These are phyloP conservation scores for Bradynema listronoti DNA, from an alignment of 1,140 invertebrate genomes.

Conservation along the genomic window DNA sequence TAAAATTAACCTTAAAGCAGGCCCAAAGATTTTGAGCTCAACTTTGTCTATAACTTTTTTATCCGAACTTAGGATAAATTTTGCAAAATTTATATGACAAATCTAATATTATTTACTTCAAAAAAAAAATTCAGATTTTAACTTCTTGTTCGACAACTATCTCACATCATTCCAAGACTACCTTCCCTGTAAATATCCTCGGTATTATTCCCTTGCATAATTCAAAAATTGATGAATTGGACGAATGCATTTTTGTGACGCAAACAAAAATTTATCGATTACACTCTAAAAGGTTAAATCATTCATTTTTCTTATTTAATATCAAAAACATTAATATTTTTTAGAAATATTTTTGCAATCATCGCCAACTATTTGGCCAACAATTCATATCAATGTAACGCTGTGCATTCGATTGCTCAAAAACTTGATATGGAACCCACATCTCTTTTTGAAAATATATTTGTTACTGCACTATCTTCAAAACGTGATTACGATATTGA, in stretches of 20 bases:
- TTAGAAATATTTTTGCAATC: constrained; percentile 15
- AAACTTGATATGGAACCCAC: constrained; percentile 9
- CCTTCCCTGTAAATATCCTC: neutral
- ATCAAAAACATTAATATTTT: neutral
- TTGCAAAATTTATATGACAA: too few relatives aligned
- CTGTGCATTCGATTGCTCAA: constrained; percentile 6
- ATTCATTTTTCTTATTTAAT: constrained; percentile 3
- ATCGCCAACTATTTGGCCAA: constrained; percentile 2
- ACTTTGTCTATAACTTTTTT: neutral
- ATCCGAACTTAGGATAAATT: constrained; percentile 3
- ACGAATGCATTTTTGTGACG: constrained; percentile 15
- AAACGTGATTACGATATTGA: constrained; percentile 15
- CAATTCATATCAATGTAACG: constrained; percentile 2
- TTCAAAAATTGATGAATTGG: neutral
- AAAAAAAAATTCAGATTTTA: too few relatives aligned
- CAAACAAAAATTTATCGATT: constrained; percentile 16
- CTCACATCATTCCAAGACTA: neutral
- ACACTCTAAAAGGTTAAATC: constrained; percentile 18
- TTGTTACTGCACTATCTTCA: constrained; percentile 11
- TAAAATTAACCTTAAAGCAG: neutral
- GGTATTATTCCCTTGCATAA: constrained; percentile 17
- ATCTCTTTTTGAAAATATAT: constrained; percentile 8
- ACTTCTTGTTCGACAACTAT: too few relatives aligned
- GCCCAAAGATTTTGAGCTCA: neutral
- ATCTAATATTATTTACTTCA: too few relatives aligned